A percentile compares a stretch with the other conserved stretches of the same genome.
Conservation (phyloP, 2,113 vertebrate species). For the Nanger granti region DNA sequence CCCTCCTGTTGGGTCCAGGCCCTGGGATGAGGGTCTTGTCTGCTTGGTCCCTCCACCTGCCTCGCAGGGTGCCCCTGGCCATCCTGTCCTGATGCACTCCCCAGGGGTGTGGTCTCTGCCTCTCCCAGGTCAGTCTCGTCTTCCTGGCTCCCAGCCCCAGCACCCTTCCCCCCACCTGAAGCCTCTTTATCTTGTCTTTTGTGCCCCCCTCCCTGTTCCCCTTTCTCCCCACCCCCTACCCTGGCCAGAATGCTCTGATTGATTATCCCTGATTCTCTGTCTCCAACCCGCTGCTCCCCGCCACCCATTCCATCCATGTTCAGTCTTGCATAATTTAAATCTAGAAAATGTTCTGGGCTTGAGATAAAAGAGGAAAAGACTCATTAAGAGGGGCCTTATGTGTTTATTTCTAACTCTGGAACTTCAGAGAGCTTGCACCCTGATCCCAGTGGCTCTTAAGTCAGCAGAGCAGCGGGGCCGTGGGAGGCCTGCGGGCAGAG, state of each 20-base stretch:
- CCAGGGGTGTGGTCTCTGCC: not conserved
- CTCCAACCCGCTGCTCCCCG: not conserved
- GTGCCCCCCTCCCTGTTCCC: not conserved
- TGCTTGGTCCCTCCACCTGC: not conserved
- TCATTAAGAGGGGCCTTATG: constrained; percentile 36
- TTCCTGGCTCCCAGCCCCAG: not conserved
- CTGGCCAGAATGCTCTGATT: not conserved
- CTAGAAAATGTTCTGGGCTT: constrained; percentile 54
- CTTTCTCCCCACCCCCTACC: not conserved
- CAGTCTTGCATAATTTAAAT: constrained; percentile 62
- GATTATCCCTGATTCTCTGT: not conserved
- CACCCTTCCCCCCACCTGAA: not conserved
- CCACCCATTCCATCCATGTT: constrained; percentile 18
- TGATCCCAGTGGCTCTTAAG: not conserved
- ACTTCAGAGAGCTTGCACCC: constrained; percentile 5
- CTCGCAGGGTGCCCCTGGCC: not conserved
- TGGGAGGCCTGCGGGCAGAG: no score
- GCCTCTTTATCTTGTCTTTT: not conserved
- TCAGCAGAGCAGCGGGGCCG: not conserved
- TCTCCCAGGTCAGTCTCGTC: not conserved
- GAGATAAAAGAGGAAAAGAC: constrained; percentile 24
- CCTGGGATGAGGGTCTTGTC: no score
- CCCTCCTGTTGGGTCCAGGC: not conserved
- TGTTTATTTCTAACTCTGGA: constrained; percentile 8
- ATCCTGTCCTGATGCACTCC: not conserved